A percentile compares a stretch with the other conserved stretches of the same genome.
Evolutionary conservation across 2,888 invertebrate species (phyloP).

Genomic region (Yponomeuta cagnagella): DNA sequence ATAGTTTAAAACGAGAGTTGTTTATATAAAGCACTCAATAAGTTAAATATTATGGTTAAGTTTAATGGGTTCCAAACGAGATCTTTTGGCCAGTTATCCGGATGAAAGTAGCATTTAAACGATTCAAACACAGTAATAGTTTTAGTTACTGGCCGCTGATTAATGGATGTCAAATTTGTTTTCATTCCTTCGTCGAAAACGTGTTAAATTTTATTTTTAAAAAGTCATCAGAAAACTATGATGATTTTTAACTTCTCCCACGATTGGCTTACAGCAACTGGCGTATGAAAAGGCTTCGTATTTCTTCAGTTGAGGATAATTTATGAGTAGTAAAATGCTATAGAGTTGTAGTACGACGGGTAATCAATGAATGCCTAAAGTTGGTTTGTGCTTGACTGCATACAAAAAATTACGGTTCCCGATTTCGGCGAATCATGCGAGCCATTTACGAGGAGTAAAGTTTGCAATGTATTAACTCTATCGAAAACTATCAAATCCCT

Average conservation of each 20-base stretch:
- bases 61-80: not conserved
- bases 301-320: too few species aligned
- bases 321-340: too few species aligned
- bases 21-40: not conserved
- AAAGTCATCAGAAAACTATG: too few species aligned
- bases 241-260: too few species aligned
- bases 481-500: not conserved
- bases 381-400: not conserved
- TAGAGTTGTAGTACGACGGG: too few species aligned
- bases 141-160: not conserved
- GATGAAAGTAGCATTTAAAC: not conserved
- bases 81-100: not conserved
- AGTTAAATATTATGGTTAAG: slow-evolving; percentile 2
- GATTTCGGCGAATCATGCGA: not conserved
- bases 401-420: not conserved
- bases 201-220: too few species aligned
- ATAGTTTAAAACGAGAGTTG: slow-evolving; percentile 1
- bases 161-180: not conserved
- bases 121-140: not conserved
- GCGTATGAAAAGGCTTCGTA: too few species aligned
- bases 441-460: too few species aligned
- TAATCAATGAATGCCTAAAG: too few species aligned
- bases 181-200: not conserved
- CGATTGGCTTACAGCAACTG: too few species aligned
- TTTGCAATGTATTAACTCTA: not conserved